Evolutionary conservation across 2,797 vertebrate genomes (phyloP), one percentile per base, ranked within the genome.

Genomic region (Propithecus perrieri): DNA sequence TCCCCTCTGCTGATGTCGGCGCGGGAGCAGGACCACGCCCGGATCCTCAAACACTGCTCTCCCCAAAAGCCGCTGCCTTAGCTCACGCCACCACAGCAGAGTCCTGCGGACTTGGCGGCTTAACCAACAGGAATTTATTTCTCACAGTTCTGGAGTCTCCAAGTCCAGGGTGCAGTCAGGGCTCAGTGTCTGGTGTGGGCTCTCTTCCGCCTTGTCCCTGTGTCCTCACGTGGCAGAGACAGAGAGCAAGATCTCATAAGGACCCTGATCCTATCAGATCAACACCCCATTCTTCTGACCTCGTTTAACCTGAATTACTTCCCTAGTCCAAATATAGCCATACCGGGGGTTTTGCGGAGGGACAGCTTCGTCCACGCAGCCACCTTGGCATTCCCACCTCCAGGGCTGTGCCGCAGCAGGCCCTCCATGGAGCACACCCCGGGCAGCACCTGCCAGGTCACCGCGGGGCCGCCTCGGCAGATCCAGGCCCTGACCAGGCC

Each of bases 361-460:
- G 59, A 46, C 18, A n/a, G 18, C 46, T 63, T 30, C 33, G 2
- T 63, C 38, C 41, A n/a, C 2, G 7, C 7, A 65, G 59, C 30
- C 48, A 63, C 85, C 38, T 26, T 17, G 69, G 7, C 20, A 14
- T 30, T 86, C 28, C 53, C 38, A 46, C 38, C 26, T 43, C 69
- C 13, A 11, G 24, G 13, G 5, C 85, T n/a, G 9, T 43, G 53
- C 84, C 13, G 4, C 10, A 24, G 18, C 17, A 35, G 3, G 9
- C 59, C 41, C 41, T 22, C 20, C 80, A n/a, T 0, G 0, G 57
- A 28, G n/a, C 48, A 30, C 2, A 13, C 59, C 30, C 30, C 1
- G 4, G 22, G 30, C 41, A 48, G 22, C 35, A 65, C 43, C 22
- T 24, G 57, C 41, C 7, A 0, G 33, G 24, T 17, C 8, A 1